Evolutionary conservation across 1,140 invertebrate species (phyloP), one percentile per base, ranked within the genome.

Genomic region (Drosophila micromelanica): DNA sequence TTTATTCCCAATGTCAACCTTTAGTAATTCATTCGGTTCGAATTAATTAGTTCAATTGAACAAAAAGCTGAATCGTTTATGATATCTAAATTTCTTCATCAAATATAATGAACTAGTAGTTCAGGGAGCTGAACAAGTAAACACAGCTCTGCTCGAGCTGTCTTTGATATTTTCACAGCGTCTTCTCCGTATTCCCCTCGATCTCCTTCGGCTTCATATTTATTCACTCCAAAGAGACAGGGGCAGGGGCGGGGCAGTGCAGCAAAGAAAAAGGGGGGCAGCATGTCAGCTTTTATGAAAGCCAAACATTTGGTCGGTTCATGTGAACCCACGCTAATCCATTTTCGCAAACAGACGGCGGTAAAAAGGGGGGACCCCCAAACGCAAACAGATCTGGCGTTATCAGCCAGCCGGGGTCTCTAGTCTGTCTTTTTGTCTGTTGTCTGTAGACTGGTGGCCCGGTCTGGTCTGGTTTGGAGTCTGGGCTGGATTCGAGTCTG

Each of bases 241-340:
- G 20, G 45, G 38, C 43, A 38, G 15, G 8, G 11, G n/a, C 11
- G n/a, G 38, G 35, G 70, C 30, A 40, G 32, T 23, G 20, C 2
- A 23, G 2, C 20, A 23, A 2, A 23, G 20, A 23, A 23, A 23
- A 23, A 23, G 32, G 8, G 32, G 32, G 32, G 32, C 46, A 55
- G 61, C 80, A 67, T 86, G 81, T 86, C 81, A 78, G 73, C 71
- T 73, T 86, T 86, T 87, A 86, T 87, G 82, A 87, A 87, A 87
- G 71, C 78, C 82, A 86, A 86, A 86, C 82, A 86, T 81, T 86
- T 81, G 78, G 71, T 73, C 82, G 82, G 78, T 76, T 81, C 82
- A 85, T 86, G 82, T 86, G 82, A 86, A 86, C 82, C 82, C 74
- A 86, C 78, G 82, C 82, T 86, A 86, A 86, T 86, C 82, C 82